Evolutionary conservation across 2,888 invertebrate genomes (phyloP), one percentile per base, ranked within the genome.

Genomic region (Sphecodes monilicornis): DNA sequence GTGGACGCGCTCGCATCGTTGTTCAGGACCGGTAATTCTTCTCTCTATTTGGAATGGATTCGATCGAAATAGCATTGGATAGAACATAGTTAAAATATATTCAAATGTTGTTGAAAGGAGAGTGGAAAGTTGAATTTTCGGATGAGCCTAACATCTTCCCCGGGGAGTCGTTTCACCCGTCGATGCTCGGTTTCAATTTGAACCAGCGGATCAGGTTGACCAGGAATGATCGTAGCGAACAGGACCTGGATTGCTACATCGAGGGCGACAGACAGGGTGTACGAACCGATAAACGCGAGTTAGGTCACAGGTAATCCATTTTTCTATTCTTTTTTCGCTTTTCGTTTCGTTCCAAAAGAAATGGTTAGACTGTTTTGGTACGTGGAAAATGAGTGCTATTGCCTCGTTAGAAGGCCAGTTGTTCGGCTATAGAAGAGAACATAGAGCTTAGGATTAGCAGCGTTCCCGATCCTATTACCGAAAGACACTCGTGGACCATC

Each of bases 251-350:
- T 85, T 92, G 91, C 81, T 94, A 92, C 88, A 93, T 90, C 32
- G 93, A 93, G 76, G 93, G 93, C 79, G 88, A 87, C 64, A 89
- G 89, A 1, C 70, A 85, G 90, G 74, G 68, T 68, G n/a, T 39
- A 39, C 91, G 92, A 80, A 91, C 92, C 41, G 93, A 95, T 88
- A 93, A 93, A 70, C 92, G 95, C 32, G 94, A 94, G 89, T 88
- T 94, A 50, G 91, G 93, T 75, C 95, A 94, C 93, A 95, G 95
- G 95, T 95, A 94, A 90, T 84, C 78, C 60, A 72, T 66, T 73
- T 41, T 18, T 32, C 36, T 82, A 79, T 39, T 8, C 18, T 5
- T 32, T 57, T 60, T 16, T 8, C 6, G 16, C 1, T 29, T 29
- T 60, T n/a, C 18, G 60, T 60, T 60, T 29, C 60, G 13, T 29